phyloP scores from a whole-genome alignment of 2,113 vertebrate genomes.

The Barbus barbus region DNA sequence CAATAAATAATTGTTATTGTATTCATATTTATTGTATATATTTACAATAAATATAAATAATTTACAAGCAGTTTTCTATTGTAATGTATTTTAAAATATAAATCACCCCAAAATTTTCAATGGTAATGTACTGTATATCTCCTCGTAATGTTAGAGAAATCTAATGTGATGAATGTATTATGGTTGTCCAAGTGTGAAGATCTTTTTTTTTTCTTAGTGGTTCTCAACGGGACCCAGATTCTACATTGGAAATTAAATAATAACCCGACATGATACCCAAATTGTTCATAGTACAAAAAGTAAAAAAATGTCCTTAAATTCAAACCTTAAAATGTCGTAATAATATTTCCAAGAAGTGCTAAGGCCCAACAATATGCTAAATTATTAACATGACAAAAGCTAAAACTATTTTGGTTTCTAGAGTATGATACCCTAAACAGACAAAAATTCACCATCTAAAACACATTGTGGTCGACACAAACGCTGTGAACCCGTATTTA shows the following conservation, averaged over 20 bases:
- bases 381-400: neutral
- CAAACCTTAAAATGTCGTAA: neutral
- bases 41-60: too few species aligned
- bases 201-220: too few species aligned
- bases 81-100: too few species aligned
- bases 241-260: neutral
- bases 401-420: neutral
- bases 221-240: neutral
- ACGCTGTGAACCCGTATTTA: slow-evolving; percentile 7
- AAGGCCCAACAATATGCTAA: neutral
- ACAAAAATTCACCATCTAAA: neutral
- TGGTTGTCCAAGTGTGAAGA: too few species aligned
- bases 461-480: neutral
- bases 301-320: neutral
- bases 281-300: neutral
- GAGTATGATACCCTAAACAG: neutral
- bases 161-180: neutral
- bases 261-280: neutral
- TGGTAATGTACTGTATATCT: neutral
- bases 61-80: too few species aligned
- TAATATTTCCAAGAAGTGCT: neutral
- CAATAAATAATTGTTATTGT: too few species aligned
- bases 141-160: neutral
- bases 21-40: too few species aligned
- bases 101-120: neutral